Base-by-base conservation (phyloP, 2,888 invertebrate genomes). In the Chymomyza caudatula region DNA sequence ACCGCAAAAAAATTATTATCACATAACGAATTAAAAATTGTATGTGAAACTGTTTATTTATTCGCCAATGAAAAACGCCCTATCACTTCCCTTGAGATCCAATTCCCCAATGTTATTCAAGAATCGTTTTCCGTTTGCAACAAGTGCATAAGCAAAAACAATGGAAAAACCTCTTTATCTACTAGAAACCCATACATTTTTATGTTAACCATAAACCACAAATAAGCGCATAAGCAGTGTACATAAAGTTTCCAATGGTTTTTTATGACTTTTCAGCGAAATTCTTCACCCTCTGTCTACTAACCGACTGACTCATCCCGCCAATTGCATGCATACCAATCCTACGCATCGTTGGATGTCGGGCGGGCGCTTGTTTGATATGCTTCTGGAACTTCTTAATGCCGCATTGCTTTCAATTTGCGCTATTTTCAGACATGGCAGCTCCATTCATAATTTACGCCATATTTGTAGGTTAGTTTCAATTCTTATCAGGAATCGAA, bases 241-340 rank as follows among this genome's bases (percentile, higher is more conserved):
- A 20, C 4, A 13, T 19, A 53, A 56, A 55, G 54, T 73, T 71
- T 73, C 53, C 67, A 67, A 37, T 11, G 29, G 0, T 3, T 37
- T 37, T 37, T 37, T 37, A 37, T 37, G 29, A 11, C 29, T 37
- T 37, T 37, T 37, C 29, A 37, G 29, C 29, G 29, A 37, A 37
- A 37, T 37, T 37, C 29, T 37, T 4, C 29, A 37, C 29, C 29
- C 29, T 11, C 29, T 11, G 29, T 1, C 29, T 11, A 11, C 8
- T 11, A 37, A 37, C 44, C 6, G 44, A 3, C 44, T 47, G 44
- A 47, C 44, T 47, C 44, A 47, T 3, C 15, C 44, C 4, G 1
- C 19, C 4, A 44, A 79, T 73, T 73, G 67, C 65, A 65, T 66
- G 67, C 69, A 80, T 80, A 68, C 67, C 81, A 77, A 75, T 80